Base-by-base conservation (phyloP, 2,888 invertebrate genomes). In the Hydrotaea cyrtoneurina region DNA sequence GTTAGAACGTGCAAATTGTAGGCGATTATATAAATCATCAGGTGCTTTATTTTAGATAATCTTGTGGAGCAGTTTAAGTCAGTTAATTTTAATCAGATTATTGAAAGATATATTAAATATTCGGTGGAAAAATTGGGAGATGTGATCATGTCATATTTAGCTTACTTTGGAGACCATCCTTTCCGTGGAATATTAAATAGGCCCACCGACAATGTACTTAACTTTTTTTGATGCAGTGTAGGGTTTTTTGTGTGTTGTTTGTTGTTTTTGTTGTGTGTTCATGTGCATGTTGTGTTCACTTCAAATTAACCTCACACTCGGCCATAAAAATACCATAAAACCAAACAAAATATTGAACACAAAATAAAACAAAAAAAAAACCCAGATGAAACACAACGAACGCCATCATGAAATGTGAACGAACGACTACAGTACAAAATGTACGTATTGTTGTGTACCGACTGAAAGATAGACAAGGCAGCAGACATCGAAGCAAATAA, bases 351-450 rank as follows among this genome's bases (percentile, higher is more conserved):
- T 76, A 80, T 80, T 2, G 55, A 53, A 73, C 46, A 50, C 66
- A 10, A 7, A 31, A n/a, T n/a, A n/a, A 64, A 71, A 73, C 69
- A 76, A 39, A 71, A 66, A 17, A 80, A 26, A 59, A 69, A 59
- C 21, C 59, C 69, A 43, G 69, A 75, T 26, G 69, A 75, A 57
- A 78, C 36, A 50, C 66, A 53, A 31, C 66, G 39, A 82, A 82
- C 71, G 71, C 78, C 69, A 82, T 75, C 82, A 82, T 62, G 71
- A 75, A 82, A 78, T 59, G 59, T 59, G 59, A 31, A 31, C 23
- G 59, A 26, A 26, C 59, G n/a, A n/a, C n/a, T n/a, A 26, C 26
- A 13, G 11, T 23, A 57, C 62, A 55, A 72, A 78, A 77, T 66
- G 39, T 55, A 11, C n/a, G 17, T 62, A 15, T 13, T n/a, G 13